phyloP scores from a whole-genome alignment of 1,140 invertebrate species.

The Metaphire vulgaris region DNA sequence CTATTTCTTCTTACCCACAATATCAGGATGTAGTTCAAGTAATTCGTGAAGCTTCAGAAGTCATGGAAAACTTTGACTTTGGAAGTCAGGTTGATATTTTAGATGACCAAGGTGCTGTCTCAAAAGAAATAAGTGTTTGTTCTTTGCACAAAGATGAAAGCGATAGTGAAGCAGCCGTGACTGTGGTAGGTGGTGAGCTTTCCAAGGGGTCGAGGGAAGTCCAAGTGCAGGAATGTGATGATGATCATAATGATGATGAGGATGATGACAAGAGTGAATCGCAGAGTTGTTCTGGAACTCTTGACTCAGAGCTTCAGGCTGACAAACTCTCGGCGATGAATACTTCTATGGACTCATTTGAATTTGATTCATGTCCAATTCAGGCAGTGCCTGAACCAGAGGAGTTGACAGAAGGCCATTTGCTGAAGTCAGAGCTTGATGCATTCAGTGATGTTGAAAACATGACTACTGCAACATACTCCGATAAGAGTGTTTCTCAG shows the following conservation, averaged over 20 bases:
- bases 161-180: slow-evolving; percentile 51
- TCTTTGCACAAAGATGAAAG: slow-evolving; percentile 64
- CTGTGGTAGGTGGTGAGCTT: slow-evolving; percentile 48
- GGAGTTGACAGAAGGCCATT: slow-evolving; percentile 31
- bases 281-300: slow-evolving; percentile 54
- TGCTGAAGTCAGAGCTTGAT: slow-evolving; percentile 40
- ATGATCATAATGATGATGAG: slow-evolving; percentile 33
- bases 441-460: slow-evolving; percentile 52
- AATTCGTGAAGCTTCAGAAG: slow-evolving; percentile 55
- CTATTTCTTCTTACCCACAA: slow-evolving; percentile 3
- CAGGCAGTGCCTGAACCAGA: slow-evolving; percentile 10
- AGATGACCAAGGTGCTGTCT: too few relatives aligned
- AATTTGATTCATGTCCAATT: slow-evolving; percentile 24
- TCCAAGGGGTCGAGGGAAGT: too few relatives aligned
- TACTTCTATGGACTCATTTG: slow-evolving; percentile 29
- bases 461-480: slow-evolving; percentile 35
- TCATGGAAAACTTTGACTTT: slow-evolving; percentile 62
- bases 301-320: slow-evolving; percentile 42
- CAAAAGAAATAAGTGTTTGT: too few relatives aligned
- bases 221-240: slow-evolving; percentile 65
- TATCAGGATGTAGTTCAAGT: slow-evolving; percentile 30
- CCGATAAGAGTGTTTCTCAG: not conserved
- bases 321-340: slow-evolving; percentile 30
- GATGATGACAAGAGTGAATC: slow-evolving; percentile 46
- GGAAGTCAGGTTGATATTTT: slow-evolving; percentile 56